Evolutionary conservation across 2,797 vertebrate species (phyloP).

Genomic region (Echeneis naucrates): DNA sequence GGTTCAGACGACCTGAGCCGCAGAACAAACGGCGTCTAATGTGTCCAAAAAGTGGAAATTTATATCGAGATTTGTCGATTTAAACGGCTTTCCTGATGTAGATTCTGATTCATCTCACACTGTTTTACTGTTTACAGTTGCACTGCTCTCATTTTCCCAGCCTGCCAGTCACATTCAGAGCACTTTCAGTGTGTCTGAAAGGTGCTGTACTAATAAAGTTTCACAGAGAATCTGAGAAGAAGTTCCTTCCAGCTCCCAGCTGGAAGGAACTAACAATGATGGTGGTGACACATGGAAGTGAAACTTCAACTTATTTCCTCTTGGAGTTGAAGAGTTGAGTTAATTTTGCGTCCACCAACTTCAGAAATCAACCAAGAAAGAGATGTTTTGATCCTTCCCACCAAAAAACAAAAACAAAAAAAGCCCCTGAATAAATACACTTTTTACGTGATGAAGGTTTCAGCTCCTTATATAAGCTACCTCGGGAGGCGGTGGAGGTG

Average conservation of each 20-base stretch:
- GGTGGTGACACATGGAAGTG: neutral
- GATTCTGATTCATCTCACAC: no score
- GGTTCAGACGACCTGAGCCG: neutral
- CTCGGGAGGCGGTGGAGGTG: neutral
- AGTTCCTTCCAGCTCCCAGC: constrained; percentile 5
- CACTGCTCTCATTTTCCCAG: neutral
- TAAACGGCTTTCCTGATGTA: neutral
- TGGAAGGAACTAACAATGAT: neutral
- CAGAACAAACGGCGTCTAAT: neutral
- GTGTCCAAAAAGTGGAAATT: no score
- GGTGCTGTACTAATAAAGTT: neutral
- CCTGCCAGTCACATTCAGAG: neutral
- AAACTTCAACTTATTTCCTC: neutral
- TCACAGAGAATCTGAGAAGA: neutral
- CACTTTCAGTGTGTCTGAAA: neutral
- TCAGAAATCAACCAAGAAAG: no score
- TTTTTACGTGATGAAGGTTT: neutral
- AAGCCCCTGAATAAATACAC: no score
- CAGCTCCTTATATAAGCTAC: neutral
- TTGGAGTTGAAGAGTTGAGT: neutral
- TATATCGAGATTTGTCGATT: no score
- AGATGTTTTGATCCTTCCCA: neutral
- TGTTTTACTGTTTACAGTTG: no score
- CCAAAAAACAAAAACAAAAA: no score
- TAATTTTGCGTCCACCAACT: neutral